A percentile compares a stretch with the other conserved stretches of the same genome.
Evolutionary conservation across 2,113 vertebrate species (phyloP).

Genomic region (Pipa parva): DNA sequence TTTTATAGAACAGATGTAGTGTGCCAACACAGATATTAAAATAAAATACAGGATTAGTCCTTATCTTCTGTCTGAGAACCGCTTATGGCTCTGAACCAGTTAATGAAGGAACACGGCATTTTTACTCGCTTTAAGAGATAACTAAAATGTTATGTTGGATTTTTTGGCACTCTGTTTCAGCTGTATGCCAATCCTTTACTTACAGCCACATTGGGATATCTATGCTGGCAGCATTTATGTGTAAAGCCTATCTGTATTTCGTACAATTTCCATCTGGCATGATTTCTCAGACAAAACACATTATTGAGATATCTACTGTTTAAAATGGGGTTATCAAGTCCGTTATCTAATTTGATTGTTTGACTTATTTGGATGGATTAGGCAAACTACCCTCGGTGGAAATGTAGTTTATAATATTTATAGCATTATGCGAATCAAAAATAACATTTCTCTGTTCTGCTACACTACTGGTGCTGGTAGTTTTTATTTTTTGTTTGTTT

Average conservation of each 20-base stretch:
- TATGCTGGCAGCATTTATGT: constrained; percentile 27
- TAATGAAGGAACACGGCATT: too few species aligned
- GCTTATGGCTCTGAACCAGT: too few species aligned
- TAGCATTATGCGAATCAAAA: too few species aligned
- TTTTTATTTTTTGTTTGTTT: too few species aligned
- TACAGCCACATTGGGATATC: constrained; percentile 23
- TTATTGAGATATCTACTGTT: constrained; percentile 36
- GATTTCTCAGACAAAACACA: constrained; percentile 19
- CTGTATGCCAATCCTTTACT: constrained; percentile 15
- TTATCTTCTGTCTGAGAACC: too few species aligned
- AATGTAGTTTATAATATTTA: too few species aligned
- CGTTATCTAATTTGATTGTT: constrained; percentile 28
- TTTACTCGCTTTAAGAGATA: neutral
- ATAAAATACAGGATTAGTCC: too few species aligned
- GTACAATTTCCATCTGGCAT: constrained; percentile 34
- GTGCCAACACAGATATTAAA: neutral
- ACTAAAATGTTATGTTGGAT: constrained; percentile 15
- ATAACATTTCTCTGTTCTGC: too few species aligned
- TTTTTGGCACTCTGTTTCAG: neutral
- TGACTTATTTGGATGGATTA: constrained; percentile 27
- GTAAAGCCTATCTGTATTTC: constrained; percentile 40
- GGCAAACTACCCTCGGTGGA: constrained; percentile 19
- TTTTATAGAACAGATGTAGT: neutral
- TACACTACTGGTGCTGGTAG: too few species aligned
- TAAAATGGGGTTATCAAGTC: constrained; percentile 32